These are phyloP conservation scores for Eudasyphora cyanicolor DNA, from an alignment of 2,888 invertebrate genomes.

Conservation along the genomic window DNA sequence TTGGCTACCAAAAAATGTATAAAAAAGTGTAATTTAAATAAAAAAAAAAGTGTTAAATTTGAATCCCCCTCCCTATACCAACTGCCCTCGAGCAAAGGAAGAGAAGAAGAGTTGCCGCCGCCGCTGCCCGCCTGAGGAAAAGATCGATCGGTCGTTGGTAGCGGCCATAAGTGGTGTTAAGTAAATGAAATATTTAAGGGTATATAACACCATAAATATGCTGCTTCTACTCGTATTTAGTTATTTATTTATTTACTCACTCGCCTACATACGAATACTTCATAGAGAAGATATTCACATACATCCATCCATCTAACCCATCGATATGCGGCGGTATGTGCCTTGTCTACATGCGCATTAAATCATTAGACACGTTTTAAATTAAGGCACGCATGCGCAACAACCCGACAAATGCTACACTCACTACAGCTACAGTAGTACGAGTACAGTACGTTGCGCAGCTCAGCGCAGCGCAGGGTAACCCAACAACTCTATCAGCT, in stretches of 20 bases:
- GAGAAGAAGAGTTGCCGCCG: not conserved
- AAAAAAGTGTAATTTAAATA: slow-evolving; percentile 42
- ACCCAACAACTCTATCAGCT: slow-evolving; percentile 43
- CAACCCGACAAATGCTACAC: slow-evolving; percentile 21
- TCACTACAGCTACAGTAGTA: no score
- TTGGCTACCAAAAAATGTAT: slow-evolving; percentile 44
- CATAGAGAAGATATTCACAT: slow-evolving; percentile 47
- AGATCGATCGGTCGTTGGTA: slow-evolving; percentile 23
- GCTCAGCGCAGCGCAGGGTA: not conserved
- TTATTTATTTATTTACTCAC: not conserved
- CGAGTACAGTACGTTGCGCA: not conserved
- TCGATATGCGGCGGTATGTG: no score
- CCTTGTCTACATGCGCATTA: slow-evolving; percentile 39
- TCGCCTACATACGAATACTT: not conserved
- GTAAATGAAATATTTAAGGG: slow-evolving; percentile 46
- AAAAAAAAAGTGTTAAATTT: slow-evolving; percentile 46
- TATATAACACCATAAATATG: slow-evolving; percentile 62
- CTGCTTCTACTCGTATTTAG: slow-evolving; percentile 5
- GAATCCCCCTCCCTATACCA: slow-evolving; percentile 32
- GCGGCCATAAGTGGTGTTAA: slow-evolving; percentile 48
- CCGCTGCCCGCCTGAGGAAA: not conserved
- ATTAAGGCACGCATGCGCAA: slow-evolving; percentile 69
- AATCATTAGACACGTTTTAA: slow-evolving; percentile 68
- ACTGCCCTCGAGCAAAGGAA: not conserved
- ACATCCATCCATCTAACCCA: no score